phyloP scores from a whole-genome alignment of 2,888 invertebrate genomes.

The Acronicta leporina region DNA sequence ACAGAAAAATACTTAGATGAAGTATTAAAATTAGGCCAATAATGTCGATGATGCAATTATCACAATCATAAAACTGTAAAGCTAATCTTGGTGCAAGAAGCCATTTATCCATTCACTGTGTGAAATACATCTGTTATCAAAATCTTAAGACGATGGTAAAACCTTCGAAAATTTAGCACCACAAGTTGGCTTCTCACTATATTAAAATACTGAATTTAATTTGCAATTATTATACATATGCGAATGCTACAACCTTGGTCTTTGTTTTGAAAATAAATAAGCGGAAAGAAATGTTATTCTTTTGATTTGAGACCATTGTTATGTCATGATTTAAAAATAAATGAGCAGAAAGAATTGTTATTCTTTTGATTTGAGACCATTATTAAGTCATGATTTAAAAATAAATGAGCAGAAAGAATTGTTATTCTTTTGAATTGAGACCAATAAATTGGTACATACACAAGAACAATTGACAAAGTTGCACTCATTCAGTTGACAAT shows the following conservation, averaged over 20 bases:
- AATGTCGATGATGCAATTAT: conserved; percentile 49
- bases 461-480: conserved; percentile 51
- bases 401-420: conserved; percentile 36
- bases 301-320: conserved; percentile 22
- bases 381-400: conserved; percentile 44
- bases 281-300: conserved; percentile 24
- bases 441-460: conserved; percentile 29
- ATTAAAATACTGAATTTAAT: conserved; percentile 68
- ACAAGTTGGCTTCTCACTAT: conserved; percentile 85
- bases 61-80: conserved; percentile 46
- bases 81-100: conserved; percentile 68
- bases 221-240: conserved; percentile 41
- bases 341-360: conserved; percentile 33
- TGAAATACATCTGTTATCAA: conserved; percentile 77
- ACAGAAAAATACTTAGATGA: conserved; percentile 42
- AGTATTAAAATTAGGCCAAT: conserved; percentile 65
- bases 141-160: conserved; percentile 84
- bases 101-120: conserved; percentile 69
- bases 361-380: conserved; percentile 17
- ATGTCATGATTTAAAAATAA: conserved; percentile 43
- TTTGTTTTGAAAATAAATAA: conserved; percentile 47
- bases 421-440: conserved; percentile 18
- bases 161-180: conserved; percentile 88
- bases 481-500: conserved; percentile 37
- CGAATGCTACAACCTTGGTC: conserved; percentile 50